Percentiles rank a stretch among this genome's conserved stretches.
These are phyloP conservation scores for Enhydra lutris DNA, from an alignment of 2,113 vertebrate species.

Conservation along the genomic window DNA sequence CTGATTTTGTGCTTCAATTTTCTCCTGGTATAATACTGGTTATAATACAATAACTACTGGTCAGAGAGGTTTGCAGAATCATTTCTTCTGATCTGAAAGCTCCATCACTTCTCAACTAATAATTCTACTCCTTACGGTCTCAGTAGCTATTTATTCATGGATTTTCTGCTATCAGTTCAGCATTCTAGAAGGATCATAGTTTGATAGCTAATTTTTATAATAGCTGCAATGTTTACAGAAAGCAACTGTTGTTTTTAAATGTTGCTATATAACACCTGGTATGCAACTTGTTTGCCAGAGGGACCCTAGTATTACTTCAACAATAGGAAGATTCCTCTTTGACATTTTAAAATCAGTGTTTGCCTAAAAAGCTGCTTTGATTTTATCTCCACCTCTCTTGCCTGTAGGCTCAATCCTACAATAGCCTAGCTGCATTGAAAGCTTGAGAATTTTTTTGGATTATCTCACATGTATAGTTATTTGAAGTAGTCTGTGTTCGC, in stretches of 20 bases:
- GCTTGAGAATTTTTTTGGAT: background rate
- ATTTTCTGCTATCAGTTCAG: constrained; percentile 58
- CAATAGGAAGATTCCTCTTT: constrained; percentile 14
- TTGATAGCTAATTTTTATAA: constrained; percentile 56
- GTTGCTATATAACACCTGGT: constrained; percentile 28
- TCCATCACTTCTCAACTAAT: constrained; percentile 50
- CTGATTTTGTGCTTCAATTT: constrained; percentile 3
- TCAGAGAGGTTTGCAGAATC: constrained; percentile 14
- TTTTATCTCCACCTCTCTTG: background rate
- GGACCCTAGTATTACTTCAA: background rate
- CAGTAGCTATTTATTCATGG: constrained; percentile 30
- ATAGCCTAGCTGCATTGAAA: background rate
- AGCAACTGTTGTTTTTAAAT: constrained; percentile 12
- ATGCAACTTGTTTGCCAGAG: constrained; percentile 38
- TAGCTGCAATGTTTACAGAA: constrained; percentile 31
- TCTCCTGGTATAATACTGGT: background rate
- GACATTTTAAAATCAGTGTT: constrained; percentile 43
- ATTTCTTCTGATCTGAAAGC: constrained; percentile 49
- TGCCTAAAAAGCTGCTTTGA: constrained; percentile 11
- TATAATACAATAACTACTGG: background rate
- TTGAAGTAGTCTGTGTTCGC: background rate
- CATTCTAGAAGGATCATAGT: constrained; percentile 37
- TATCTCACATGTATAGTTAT: background rate
- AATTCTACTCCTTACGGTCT: constrained; percentile 32
- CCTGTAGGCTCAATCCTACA: background rate